Base-by-base conservation (phyloP, 2,113 vertebrate genomes). In the Anthoscopus minutus region DNA sequence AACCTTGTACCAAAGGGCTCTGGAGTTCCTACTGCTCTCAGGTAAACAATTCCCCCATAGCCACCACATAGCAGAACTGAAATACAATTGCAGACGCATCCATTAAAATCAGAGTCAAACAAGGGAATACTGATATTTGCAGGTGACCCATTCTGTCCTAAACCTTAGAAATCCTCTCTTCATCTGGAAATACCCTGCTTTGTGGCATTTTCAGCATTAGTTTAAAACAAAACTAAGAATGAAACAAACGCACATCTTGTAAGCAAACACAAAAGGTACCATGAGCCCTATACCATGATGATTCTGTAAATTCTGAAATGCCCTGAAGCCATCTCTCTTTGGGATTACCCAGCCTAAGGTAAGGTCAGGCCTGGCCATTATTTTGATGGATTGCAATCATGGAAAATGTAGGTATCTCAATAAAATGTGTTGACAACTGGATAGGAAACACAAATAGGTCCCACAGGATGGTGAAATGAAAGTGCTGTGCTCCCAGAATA, bases 371-470 rank as follows among this genome's bases (percentile, higher is more conserved):
- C 79, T 74, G 56, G 76, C 48, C 48, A 10, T 95, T 95, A 84
- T 66, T 94, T 74, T 92, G 86, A 95, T 74, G 69, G 89, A 95
- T 15, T 93, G 56, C 64, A 81, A 80, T 74, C 64, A 78, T 56
- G 69, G 76, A 96, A 94, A 94, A 83, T 0, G 3, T 45, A 90
- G 76, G 92, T 90, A 90, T 90, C 81, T 50, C 78, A 91, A 93
- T 94, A 92, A 93, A 95, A 91, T 12, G 74, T 79, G 86, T 76
- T 92, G 92, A 93, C 74, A 91, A 53, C 54, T 8, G n/a, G 27
- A 56, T 48, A 95, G 73, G 71, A 92, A 93, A 78, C 85, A 86
- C 4, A 33, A 88, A 90, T 71, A 45, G 40, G 61, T 92, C 82
- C 76, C 48, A 0, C 25, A 81, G 82, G 76, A 83, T 14, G 21